Conservation (phyloP, 2,113 vertebrate genomes). For the Epinephelus cyanopodus region DNA sequence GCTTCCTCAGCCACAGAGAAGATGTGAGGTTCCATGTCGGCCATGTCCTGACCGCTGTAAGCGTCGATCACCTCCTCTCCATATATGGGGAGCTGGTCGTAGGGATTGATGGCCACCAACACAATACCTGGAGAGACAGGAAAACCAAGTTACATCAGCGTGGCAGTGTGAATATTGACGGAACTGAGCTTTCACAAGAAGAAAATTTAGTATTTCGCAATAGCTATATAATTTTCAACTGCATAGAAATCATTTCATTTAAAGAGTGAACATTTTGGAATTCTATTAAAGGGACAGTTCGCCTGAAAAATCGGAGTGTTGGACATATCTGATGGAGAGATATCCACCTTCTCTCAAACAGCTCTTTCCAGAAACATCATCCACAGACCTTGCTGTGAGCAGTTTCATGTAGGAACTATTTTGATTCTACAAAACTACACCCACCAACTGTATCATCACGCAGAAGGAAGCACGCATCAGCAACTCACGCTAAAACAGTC, state of each 20-base stretch:
- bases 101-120: conserved; percentile 87
- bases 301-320: too few relatives aligned
- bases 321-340: too few relatives aligned
- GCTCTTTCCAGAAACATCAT: too few relatives aligned
- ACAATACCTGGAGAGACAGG: conserved; percentile 82
- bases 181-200: neutral
- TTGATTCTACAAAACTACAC: too few relatives aligned
- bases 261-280: neutral
- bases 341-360: too few relatives aligned
- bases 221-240: neutral
- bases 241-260: neutral
- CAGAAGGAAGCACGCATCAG: too few relatives aligned
- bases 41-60: conserved; percentile 86
- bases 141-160: neutral
- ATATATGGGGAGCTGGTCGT: conserved; percentile 86
- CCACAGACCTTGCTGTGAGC: too few relatives aligned
- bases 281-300: too few relatives aligned
- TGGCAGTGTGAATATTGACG: neutral
- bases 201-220: neutral
- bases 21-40: conserved; percentile 88
- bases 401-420: too few relatives aligned
- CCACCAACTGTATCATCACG: too few relatives aligned
- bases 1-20: conserved; percentile 88
- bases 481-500: too few relatives aligned
- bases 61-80: conserved; percentile 88